Evolutionary conservation across 2,888 invertebrate species (phyloP), one percentile per base, ranked within the genome.

Genomic region (Stictocephala bisonia): DNA sequence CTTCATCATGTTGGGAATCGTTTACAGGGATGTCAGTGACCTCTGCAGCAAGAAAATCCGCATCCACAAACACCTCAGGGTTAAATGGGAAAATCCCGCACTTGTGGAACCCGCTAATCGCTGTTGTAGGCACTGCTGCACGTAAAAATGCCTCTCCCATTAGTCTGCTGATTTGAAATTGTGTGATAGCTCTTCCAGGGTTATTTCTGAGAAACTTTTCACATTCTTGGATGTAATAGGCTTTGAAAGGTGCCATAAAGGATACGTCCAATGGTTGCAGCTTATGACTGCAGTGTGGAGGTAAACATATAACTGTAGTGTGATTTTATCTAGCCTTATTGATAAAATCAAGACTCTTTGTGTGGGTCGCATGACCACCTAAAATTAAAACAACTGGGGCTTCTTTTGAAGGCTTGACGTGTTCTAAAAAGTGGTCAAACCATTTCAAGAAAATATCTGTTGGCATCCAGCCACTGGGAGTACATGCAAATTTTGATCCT

Each of bases 291-390:
- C 56, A 60, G 53, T 72, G 83, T 18, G 83, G 82, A 24, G 83
- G 83, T 24, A 82, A 77, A 67, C n/a, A n/a, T n/a, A n/a, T n/a
- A n/a, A n/a, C n/a, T n/a, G n/a, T n/a, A n/a, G n/a, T n/a, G n/a
- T n/a, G n/a, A n/a, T n/a, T n/a, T n/a, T n/a, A n/a, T n/a, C n/a
- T n/a, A n/a, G n/a, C n/a, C n/a, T n/a, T n/a, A n/a, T n/a, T n/a
- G n/a, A n/a, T n/a, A n/a, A n/a, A n/a, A n/a, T n/a, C n/a, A n/a
- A n/a, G n/a, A n/a, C 80, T 80, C 18, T 77, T 78, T 35, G 79
- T 81, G 72, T 82, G 81, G 27, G 80, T 78, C 13, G 76, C 71
- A 51, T 84, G 83, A 7, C 82, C 82, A n/a, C n/a, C n/a, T n/a
- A n/a, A n/a, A n/a, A n/a, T n/a, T n/a, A n/a, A n/a, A n/a, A n/a